Evolutionary conservation across 2,888 invertebrate genomes (phyloP).

Genomic region (Noctua janthina): DNA sequence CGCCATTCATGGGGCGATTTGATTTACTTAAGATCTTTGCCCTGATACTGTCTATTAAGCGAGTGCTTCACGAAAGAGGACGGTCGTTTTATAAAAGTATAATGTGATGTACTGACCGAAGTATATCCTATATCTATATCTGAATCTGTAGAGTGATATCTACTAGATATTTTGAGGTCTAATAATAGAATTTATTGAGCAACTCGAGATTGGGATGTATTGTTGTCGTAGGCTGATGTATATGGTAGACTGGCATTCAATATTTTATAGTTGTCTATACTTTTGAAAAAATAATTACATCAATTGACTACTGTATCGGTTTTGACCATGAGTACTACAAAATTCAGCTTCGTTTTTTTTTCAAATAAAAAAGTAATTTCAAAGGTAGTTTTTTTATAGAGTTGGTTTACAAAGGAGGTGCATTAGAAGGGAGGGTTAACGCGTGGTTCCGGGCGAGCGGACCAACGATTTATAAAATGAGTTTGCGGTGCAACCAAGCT

Average conservation of each 20-base stretch:
- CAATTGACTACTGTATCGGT: neutral
- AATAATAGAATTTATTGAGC: constrained; percentile 17
- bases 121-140: constrained; percentile 22
- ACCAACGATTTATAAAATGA: constrained; percentile 90
- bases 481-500: constrained; percentile 90
- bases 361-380: constrained; percentile 45
- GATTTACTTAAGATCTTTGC: constrained; percentile 90
- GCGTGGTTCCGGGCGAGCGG: constrained; percentile 88
- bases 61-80: constrained; percentile 77
- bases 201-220: constrained; percentile 13
- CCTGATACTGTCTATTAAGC: constrained; percentile 89
- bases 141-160: neutral
- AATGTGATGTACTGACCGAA: constrained; percentile 70
- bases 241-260: neutral
- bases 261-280: neutral
- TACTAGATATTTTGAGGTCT: neutral
- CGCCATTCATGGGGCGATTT: constrained; percentile 90
- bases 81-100: constrained; percentile 81
- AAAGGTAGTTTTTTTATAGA: constrained; percentile 65
- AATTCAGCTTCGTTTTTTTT: constrained; percentile 18
- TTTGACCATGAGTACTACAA: no score
- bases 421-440: constrained; percentile 85
- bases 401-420: constrained; percentile 75
- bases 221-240: constrained; percentile 3
- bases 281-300: neutral